phyloP scores from a whole-genome alignment of 2,113 vertebrate genomes.

The Perca flavescens region DNA sequence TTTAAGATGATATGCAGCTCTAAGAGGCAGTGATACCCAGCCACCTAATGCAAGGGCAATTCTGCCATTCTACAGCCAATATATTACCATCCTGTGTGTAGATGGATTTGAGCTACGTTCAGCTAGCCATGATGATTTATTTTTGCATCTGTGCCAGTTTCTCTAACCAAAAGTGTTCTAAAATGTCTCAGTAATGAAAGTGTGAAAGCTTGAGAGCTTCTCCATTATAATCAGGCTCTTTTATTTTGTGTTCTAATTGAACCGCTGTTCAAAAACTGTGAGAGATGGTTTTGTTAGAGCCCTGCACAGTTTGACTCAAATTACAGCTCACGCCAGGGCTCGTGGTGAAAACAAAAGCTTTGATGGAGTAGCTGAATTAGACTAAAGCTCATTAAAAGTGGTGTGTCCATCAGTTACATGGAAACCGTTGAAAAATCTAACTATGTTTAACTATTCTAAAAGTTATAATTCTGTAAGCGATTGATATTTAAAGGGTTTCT shows the following conservation, averaged over 20 bases:
- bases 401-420: background rate
- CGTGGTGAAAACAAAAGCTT: conserved; percentile 3
- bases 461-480: background rate
- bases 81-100: background rate
- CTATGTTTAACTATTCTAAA: background rate
- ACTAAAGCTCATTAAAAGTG: conserved; percentile 7
- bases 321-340: conserved; percentile 20
- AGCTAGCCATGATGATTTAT: background rate
- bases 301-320: conserved; percentile 28
- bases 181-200: conserved; percentile 1
- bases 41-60: background rate
- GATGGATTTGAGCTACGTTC: background rate
- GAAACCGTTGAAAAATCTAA: background rate
- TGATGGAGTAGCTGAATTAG: conserved; percentile 18
- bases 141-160: background rate
- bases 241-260: conserved; percentile 41
- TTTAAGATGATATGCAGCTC: background rate
- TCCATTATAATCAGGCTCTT: conserved; percentile 1
- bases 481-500: conserved; percentile 1
- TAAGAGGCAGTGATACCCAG: background rate
- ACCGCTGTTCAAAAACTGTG: conserved; percentile 23
- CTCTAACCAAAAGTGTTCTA: background rate
- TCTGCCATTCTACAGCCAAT: background rate
- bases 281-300: conserved; percentile 29
- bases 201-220: background rate